A percentile compares a stretch with the other conserved stretches of the same genome.
Evolutionary conservation across 1,140 invertebrate genomes (phyloP).

Genomic region (Ptiloglossa arizonensis): DNA sequence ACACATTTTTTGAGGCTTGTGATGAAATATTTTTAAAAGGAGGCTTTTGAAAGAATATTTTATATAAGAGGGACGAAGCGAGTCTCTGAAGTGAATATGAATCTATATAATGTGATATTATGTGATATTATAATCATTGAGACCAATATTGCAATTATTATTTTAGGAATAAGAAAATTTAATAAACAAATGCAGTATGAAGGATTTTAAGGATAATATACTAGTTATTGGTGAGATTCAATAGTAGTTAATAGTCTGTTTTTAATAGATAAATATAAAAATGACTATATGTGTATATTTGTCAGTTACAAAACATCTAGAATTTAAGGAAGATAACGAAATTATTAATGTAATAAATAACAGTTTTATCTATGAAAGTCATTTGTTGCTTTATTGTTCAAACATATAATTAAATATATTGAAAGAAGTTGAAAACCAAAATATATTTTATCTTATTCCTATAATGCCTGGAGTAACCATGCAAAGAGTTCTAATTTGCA

Average conservation of each 20-base stretch:
- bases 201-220: background rate
- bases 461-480: background rate
- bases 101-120: slow-evolving; percentile 46
- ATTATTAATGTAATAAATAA: background rate
- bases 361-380: background rate
- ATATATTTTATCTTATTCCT: background rate
- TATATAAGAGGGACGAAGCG: background rate
- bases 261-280: background rate
- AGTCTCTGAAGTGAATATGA: background rate
- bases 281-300: background rate
- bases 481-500: background rate
- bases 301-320: background rate
- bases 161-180: slow-evolving; percentile 7
- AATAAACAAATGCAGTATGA: background rate
- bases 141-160: slow-evolving; percentile 10
- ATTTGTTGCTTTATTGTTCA: background rate
- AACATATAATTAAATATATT: slow-evolving; percentile 1
- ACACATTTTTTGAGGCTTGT: background rate
- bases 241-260: background rate
- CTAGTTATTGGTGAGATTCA: background rate
- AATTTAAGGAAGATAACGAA: background rate
- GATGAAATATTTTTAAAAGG: background rate
- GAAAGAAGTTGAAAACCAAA: background rate
- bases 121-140: slow-evolving; percentile 50
- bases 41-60: background rate